Evolutionary conservation across 2,888 invertebrate species (phyloP).

Genomic region (Stomorhina lunata): DNA sequence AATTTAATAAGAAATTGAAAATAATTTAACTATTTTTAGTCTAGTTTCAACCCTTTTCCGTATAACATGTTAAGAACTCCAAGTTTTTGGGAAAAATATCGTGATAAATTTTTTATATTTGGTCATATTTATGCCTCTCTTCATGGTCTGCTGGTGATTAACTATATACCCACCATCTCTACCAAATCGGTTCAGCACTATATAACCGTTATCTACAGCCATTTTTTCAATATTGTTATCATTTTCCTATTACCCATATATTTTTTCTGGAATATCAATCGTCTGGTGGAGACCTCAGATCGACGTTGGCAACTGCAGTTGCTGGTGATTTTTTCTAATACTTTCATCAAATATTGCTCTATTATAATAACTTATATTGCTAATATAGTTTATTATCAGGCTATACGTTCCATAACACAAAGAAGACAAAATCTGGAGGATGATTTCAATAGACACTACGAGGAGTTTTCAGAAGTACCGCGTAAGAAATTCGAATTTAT

Average conservation of each 20-base stretch:
- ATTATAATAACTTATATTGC: constrained; percentile 73
- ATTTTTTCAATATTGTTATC: constrained; percentile 68
- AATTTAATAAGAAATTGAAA: too few species aligned
- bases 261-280: constrained; percentile 69
- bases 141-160: constrained; percentile 72
- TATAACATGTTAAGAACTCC: neutral
- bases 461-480: constrained; percentile 45
- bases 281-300: constrained; percentile 67
- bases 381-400: constrained; percentile 70
- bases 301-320: constrained; percentile 70
- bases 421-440: constrained; percentile 69
- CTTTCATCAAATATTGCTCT: constrained; percentile 72
- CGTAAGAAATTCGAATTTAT: constrained; percentile 69
- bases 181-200: constrained; percentile 55
- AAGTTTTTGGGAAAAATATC: constrained; percentile 73
- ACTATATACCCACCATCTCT: constrained; percentile 69
- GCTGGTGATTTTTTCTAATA: constrained; percentile 71
- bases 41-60: neutral
- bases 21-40: too few species aligned
- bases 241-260: constrained; percentile 71
- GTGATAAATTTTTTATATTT: constrained; percentile 71
- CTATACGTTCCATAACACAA: constrained; percentile 69
- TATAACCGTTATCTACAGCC: constrained; percentile 68
- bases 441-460: constrained; percentile 64
- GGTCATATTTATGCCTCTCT: constrained; percentile 74